These are phyloP conservation scores for Limnephilus lunatus DNA, from an alignment of 2,888 invertebrate genomes.

Conservation along the genomic window DNA sequence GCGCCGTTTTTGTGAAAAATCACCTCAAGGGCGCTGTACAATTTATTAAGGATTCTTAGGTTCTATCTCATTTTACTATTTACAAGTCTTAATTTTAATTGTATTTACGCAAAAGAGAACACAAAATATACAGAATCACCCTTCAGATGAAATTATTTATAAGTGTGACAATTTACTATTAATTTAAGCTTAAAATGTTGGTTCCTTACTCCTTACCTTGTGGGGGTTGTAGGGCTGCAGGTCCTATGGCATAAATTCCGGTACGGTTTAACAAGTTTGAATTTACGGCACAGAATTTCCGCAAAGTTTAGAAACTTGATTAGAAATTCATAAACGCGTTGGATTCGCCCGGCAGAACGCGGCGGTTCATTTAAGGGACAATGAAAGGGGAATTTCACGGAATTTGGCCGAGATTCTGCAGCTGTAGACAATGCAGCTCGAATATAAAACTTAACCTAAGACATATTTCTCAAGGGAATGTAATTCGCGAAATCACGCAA, in stretches of 20 bases:
- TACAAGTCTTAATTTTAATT: no score
- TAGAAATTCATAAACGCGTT: constrained; percentile 37
- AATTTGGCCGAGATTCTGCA: not conserved
- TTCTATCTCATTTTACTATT: no score
- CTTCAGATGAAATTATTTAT: no score
- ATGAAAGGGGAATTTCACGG: not conserved
- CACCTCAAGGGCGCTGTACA: no score
- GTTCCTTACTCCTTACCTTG: not conserved
- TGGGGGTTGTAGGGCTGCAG: not conserved
- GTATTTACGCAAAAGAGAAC: no score
- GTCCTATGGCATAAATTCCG: constrained; percentile 19
- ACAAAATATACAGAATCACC: no score
- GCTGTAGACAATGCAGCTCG: not conserved
- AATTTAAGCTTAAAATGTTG: not conserved
- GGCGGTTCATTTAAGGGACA: constrained; percentile 7
- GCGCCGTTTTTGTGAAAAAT: no score
- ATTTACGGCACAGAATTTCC: constrained; percentile 23
- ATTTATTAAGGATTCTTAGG: no score
- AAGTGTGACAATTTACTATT: no score
- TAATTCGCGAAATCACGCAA: no score
- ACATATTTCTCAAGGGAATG: no score
- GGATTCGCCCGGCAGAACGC: not conserved
- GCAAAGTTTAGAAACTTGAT: constrained; percentile 33
- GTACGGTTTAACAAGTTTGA: constrained; percentile 23
- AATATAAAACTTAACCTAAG: not conserved